A percentile compares a stretch with the other conserved stretches of the same genome.
Evolutionary conservation across 1,140 invertebrate species (phyloP).

Genomic region (Heliconius hermathena): DNA sequence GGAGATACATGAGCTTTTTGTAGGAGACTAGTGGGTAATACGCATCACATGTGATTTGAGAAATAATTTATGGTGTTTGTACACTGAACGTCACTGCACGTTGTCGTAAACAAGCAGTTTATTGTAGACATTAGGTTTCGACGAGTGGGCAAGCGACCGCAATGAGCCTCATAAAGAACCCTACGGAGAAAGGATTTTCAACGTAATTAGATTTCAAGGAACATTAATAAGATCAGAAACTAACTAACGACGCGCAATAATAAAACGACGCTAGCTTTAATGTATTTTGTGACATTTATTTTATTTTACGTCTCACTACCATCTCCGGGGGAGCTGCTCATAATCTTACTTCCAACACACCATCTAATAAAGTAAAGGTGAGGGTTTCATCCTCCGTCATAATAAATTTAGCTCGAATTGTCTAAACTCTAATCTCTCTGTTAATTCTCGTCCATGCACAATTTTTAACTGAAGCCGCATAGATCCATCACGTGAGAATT

Average conservation of each 20-base stretch:
- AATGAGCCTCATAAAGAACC: conserved; percentile 52
- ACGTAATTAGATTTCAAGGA: conserved; percentile 44
- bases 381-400: not conserved
- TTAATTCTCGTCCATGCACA: conserved; percentile 30
- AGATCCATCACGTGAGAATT: conserved; percentile 76
- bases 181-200: conserved; percentile 42
- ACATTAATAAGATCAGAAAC: conserved; percentile 44
- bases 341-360: not conserved
- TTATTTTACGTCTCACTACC: conserved; percentile 19
- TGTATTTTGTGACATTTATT: conserved; percentile 28
- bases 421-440: conserved; percentile 25
- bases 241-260: conserved; percentile 35
- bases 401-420: conserved; percentile 16
- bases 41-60: conserved; percentile 78
- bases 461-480: conserved; percentile 45
- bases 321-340: not conserved
- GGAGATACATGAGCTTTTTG: conserved; percentile 79
- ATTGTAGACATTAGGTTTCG: conserved; percentile 56
- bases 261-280: conserved; percentile 32
- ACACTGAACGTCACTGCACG: conserved; percentile 62
- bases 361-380: not conserved
- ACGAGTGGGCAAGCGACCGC: conserved; percentile 56
- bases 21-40: conserved; percentile 71
- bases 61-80: conserved; percentile 78
- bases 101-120: conserved; percentile 66